phyloP scores from a whole-genome alignment of 2,888 invertebrate species.

The Leptinotarsa haldemani region DNA sequence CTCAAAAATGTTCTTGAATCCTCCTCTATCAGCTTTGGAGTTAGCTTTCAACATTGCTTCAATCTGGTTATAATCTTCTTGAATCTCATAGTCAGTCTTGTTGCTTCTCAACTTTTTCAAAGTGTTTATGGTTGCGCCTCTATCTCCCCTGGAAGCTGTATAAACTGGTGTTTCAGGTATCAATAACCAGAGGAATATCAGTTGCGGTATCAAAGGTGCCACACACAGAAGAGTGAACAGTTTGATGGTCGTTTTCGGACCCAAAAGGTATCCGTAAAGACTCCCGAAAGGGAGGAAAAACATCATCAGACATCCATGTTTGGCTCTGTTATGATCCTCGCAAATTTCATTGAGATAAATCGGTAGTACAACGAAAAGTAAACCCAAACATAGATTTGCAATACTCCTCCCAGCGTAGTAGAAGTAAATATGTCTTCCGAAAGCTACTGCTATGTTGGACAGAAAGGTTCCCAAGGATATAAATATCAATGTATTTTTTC shows the following conservation, averaged over 20 bases:
- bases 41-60: conserved; percentile 71
- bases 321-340: conserved; percentile 71
- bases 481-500: conserved; percentile 69
- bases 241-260: conserved; percentile 36
- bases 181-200: conserved; percentile 21
- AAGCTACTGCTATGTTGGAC: conserved; percentile 54
- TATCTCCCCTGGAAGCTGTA: background rate
- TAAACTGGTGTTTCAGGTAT: conserved; percentile 44
- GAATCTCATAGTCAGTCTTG: background rate
- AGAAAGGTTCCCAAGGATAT: conserved; percentile 74
- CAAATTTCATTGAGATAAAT: conserved; percentile 83
- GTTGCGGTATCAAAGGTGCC: conserved; percentile 34
- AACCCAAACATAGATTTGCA: conserved; percentile 1
- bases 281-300: conserved; percentile 33
- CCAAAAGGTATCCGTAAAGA: conserved; percentile 36
- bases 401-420: conserved; percentile 65
- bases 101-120: background rate
- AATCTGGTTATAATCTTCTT: conserved; percentile 51
- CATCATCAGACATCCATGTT: conserved; percentile 68
- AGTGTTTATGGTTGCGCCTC: background rate
- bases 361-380: conserved; percentile 70
- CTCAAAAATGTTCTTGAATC: background rate
- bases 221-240: conserved; percentile 30
- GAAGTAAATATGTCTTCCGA: conserved; percentile 29
- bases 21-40: background rate